These are phyloP conservation scores for Natrix natrix DNA, from an alignment of 2,797 vertebrate species.

Conservation along the genomic window DNA sequence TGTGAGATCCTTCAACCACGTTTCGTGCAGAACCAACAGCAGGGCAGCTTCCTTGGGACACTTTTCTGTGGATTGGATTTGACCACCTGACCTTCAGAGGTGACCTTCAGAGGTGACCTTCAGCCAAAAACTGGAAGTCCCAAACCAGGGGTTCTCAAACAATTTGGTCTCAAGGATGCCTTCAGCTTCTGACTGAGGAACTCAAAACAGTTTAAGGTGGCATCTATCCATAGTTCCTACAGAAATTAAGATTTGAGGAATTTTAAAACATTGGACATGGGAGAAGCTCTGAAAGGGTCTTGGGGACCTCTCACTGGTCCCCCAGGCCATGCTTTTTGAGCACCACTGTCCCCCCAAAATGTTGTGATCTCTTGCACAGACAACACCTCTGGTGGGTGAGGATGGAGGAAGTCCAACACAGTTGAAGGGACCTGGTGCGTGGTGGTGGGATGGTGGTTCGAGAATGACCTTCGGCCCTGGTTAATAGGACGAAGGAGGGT, in stretches of 20 bases:
- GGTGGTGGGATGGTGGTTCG: not conserved
- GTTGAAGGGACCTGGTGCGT: not conserved
- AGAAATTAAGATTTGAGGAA: not conserved
- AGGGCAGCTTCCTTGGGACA: not conserved
- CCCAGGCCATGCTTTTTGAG: not conserved
- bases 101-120: not conserved
- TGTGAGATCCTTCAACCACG: not conserved
- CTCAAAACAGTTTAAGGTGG: not conserved
- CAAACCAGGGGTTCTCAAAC: not conserved
- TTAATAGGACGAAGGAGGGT: slow-evolving; percentile 26
- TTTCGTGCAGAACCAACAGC: not conserved
- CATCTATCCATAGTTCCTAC: not conserved
- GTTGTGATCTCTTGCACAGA: not conserved
- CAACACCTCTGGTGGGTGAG: not conserved
- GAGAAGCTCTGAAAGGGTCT: not conserved
- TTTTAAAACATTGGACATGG: not conserved
- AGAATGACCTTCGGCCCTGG: not conserved
- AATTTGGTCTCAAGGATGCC: not conserved
- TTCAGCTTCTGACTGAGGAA: not conserved
- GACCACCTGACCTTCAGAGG: not conserved
- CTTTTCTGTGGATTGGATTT: not conserved
- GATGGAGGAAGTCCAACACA: not conserved
- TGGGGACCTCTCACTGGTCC: not conserved
- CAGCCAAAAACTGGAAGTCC: not conserved
- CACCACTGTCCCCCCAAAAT: not conserved